These are phyloP conservation scores for Notamacropus eugenii DNA, from an alignment of 2,797 vertebrate species.

Conservation along the genomic window DNA sequence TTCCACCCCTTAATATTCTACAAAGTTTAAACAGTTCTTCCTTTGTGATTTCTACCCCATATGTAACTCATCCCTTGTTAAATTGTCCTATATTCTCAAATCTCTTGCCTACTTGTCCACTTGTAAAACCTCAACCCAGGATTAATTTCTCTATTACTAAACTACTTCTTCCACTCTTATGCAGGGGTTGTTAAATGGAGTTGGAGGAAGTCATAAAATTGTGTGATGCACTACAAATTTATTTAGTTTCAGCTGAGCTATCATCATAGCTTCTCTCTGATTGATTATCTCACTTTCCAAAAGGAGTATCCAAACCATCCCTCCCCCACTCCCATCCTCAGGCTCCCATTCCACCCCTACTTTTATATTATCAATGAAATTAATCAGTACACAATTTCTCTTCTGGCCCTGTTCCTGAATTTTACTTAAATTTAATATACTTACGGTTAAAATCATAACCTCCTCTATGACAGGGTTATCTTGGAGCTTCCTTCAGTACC, in stretches of 20 bases:
- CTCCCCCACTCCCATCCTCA: neutral
- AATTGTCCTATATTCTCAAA: neutral
- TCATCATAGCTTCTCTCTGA: neutral
- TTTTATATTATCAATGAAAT: neutral
- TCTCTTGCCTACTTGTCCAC: neutral
- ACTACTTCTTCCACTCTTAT: neutral
- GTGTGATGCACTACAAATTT: neutral
- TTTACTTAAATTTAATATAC: too few relatives aligned
- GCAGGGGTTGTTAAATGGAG: neutral
- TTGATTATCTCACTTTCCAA: neutral
- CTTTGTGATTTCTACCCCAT: neutral
- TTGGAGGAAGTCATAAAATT: neutral
- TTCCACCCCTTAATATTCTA: neutral
- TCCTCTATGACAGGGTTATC: neutral
- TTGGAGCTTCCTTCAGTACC: neutral
- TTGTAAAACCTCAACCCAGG: neutral
- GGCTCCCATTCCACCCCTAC: neutral
- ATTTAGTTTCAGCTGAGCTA: neutral
- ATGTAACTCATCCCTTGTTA: neutral
- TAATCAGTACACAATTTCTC: neutral
- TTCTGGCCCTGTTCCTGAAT: neutral
- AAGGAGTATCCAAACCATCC: neutral
- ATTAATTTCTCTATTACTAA: neutral
- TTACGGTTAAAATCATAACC: neutral
- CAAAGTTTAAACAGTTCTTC: neutral